Evolutionary conservation across 2,888 invertebrate genomes (phyloP).

Genomic region (Agrilus biguttatus): DNA sequence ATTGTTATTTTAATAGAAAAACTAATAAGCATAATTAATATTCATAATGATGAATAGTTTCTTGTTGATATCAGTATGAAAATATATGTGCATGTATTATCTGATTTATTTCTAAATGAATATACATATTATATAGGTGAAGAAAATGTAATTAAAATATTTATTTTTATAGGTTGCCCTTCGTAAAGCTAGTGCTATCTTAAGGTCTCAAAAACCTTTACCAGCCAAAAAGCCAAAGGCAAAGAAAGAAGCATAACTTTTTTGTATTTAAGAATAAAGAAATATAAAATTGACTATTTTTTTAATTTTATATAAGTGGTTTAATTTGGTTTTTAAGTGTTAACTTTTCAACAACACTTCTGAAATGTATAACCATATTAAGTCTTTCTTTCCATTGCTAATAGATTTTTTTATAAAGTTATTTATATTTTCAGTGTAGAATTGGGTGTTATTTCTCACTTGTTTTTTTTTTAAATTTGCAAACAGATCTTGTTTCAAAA

Average conservation of each 20-base stretch:
- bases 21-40: slow-evolving; percentile 8
- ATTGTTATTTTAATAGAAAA: slow-evolving; percentile 3
- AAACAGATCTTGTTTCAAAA: no score
- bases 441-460: no score
- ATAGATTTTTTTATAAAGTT: no score
- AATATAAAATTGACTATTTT: slow-evolving; percentile 1
- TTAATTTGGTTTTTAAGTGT: no score
- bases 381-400: no score
- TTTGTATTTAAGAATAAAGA: slow-evolving; percentile 6
- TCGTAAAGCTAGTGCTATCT: slow-evolving; percentile 83
- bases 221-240: slow-evolving; percentile 66
- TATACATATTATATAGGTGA: background rate
- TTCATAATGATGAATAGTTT: slow-evolving; percentile 32
- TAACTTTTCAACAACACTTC: no score
- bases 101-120: no score
- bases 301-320: slow-evolving; percentile 1
- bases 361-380: no score
- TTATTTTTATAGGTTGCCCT: slow-evolving; percentile 59
- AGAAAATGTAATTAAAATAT: background rate
- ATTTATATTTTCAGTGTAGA: no score
- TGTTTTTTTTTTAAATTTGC: no score
- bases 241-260: slow-evolving; percentile 67
- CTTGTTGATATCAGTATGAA: slow-evolving; percentile 22
- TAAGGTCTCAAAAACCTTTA: slow-evolving; percentile 80
- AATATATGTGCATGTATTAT: slow-evolving; percentile 2